Conservation (phyloP, 2,797 vertebrate species). For the Catostomus latipinnis region DNA sequence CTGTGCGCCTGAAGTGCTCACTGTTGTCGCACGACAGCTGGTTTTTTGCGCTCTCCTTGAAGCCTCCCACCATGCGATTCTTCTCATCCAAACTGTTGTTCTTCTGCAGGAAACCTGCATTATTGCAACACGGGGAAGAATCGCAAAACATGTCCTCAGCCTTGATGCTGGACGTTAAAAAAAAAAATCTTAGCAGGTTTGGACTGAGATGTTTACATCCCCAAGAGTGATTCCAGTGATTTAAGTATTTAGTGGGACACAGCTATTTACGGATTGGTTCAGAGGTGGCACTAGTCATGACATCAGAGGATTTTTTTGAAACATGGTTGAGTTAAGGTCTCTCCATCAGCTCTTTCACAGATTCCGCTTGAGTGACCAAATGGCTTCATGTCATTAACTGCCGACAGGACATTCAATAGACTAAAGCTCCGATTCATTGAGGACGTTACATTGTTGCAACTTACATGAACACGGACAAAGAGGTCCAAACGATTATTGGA, state of each 20-base stretch:
- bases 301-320: conserved; percentile 41
- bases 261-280: conserved; percentile 71
- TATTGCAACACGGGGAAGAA: conserved; percentile 76
- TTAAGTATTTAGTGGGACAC: conserved; percentile 51
- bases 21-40: conserved; percentile 90
- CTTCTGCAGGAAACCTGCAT: conserved; percentile 95
- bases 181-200: not conserved
- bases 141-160: conserved; percentile 74
- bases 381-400: conserved; percentile 48
- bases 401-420: conserved; percentile 31
- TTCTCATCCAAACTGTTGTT: conserved; percentile 97
- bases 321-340: not conserved
- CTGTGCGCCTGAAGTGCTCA: conserved; percentile 88
- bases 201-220: conserved; percentile 19
- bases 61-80: conserved; percentile 84
- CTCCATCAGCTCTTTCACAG: conserved; percentile 19
- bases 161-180: not conserved
- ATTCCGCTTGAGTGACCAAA: conserved; percentile 40
- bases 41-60: conserved; percentile 88
- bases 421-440: conserved; percentile 22
- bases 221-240: conserved; percentile 53
- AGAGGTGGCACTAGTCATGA: conserved; percentile 63
- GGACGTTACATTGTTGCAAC: conserved; percentile 38
- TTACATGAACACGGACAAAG: conserved; percentile 23
- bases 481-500: not conserved